Evolutionary conservation across 1,140 invertebrate species (phyloP).

Genomic region (Piezodorus guildinii): DNA sequence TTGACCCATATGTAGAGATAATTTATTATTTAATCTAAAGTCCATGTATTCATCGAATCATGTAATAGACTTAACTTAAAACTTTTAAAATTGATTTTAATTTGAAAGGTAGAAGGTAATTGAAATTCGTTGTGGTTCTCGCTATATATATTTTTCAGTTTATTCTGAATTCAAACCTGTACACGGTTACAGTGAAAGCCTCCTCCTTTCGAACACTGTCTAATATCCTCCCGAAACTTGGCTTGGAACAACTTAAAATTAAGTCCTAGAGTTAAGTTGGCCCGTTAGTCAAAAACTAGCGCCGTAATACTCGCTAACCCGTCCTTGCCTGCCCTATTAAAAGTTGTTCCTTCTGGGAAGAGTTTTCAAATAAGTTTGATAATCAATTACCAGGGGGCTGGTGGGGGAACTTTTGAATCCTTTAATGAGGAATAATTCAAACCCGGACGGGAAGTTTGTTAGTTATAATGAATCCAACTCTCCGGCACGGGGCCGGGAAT

Average conservation of each 20-base stretch:
- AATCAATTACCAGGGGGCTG: slow-evolving; percentile 6
- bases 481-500: not conserved
- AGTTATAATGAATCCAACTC: slow-evolving; percentile 11
- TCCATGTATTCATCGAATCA: too few relatives aligned
- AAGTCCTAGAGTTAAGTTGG: slow-evolving; percentile 10
- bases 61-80: too few relatives aligned
- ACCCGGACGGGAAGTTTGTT: not conserved
- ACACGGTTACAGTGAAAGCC: too few relatives aligned
- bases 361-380: slow-evolving; percentile 15
- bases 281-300: slow-evolving; percentile 12
- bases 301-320: not conserved
- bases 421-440: slow-evolving; percentile 16
- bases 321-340: slow-evolving; percentile 5
- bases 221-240: not conserved
- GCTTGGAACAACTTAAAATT: slow-evolving; percentile 11
- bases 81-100: too few relatives aligned
- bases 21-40: too few relatives aligned
- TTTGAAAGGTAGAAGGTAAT: too few relatives aligned
- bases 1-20: too few relatives aligned
- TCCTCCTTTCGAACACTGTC: not conserved
- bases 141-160: too few relatives aligned
- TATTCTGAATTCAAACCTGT: too few relatives aligned
- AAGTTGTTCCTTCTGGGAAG: not conserved
- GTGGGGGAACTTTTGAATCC: slow-evolving; percentile 1
- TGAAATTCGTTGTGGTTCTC: too few relatives aligned